phyloP scores from a whole-genome alignment of 37 sponge, comb jelly and placozoan genomes.

The Beroe forskalii region DNA sequence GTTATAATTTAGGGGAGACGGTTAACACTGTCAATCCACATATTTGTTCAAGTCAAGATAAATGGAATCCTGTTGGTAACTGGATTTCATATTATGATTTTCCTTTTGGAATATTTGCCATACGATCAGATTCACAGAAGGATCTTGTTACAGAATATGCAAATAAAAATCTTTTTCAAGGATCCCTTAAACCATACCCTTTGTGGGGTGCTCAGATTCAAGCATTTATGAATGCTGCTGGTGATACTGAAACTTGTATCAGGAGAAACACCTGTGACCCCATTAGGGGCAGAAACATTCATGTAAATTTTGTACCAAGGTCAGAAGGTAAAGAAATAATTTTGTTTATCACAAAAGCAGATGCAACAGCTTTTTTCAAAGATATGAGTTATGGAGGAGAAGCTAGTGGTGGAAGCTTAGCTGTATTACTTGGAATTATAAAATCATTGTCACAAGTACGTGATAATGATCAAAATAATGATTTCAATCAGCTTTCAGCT shows the following conservation, averaged over 20 bases:
- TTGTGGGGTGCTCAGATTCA: slow-evolving; percentile 15
- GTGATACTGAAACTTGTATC: slow-evolving; percentile 25
- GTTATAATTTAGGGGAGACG: slow-evolving; percentile 4
- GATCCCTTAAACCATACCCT: neutral
- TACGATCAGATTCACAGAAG: neutral
- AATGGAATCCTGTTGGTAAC: slow-evolving; percentile 44
- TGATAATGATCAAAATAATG: neutral
- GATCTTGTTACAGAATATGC: neutral
- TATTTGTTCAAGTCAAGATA: neutral
- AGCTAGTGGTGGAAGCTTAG: slow-evolving; percentile 4
- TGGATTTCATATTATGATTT: slow-evolving; percentile 33
- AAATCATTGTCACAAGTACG: slow-evolving; percentile 16
- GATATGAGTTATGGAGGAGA: slow-evolving; percentile 38
- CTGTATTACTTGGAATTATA: neutral
- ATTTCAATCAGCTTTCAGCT: neutral
- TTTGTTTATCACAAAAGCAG: slow-evolving; percentile 12
- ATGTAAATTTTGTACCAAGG: neutral
- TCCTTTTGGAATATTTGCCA: slow-evolving; percentile 35
- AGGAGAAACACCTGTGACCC: slow-evolving; percentile 57
- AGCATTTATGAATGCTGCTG: slow-evolving; percentile 48
- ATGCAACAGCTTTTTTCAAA: slow-evolving; percentile 61
- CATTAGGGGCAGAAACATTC: neutral
- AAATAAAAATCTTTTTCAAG: neutral
- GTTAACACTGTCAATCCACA: neutral
- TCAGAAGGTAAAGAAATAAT: slow-evolving; percentile 1